Evolutionary conservation across 1,140 invertebrate genomes (phyloP).

Genomic region (Nephila pilipes): DNA sequence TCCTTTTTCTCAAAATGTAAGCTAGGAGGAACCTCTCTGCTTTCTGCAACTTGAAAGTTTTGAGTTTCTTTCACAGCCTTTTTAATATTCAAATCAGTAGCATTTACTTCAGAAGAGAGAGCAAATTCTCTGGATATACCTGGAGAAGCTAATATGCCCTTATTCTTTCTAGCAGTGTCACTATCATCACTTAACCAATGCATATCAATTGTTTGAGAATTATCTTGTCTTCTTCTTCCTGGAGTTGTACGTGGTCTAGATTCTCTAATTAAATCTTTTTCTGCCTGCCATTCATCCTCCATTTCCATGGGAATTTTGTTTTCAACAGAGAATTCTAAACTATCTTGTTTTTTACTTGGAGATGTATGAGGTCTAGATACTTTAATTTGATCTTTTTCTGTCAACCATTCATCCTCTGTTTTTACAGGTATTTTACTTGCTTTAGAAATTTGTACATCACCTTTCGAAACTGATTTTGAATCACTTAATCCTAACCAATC

Average conservation of each 20-base stretch:
- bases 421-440: background rate
- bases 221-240: background rate
- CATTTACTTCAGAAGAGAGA: background rate
- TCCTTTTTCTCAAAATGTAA: background rate
- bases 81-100: background rate
- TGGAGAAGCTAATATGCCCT: background rate
- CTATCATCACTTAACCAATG: background rate
- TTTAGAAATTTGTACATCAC: background rate
- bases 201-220: background rate
- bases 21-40: background rate
- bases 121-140: background rate
- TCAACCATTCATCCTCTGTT: constrained; percentile 12
- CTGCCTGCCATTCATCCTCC: background rate
- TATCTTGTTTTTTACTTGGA: background rate
- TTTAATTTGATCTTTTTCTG: background rate
- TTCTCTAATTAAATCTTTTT: background rate
- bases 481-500: constrained; percentile 72
- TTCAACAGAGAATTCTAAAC: background rate
- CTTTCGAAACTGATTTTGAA: background rate
- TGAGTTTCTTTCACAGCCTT: background rate
- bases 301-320: background rate
- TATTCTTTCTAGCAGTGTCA: background rate
- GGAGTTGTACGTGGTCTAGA: background rate
- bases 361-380: background rate
- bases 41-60: background rate